Base-by-base conservation (phyloP, 2,797 vertebrate species). In the Eupleurogrammus muticus region DNA sequence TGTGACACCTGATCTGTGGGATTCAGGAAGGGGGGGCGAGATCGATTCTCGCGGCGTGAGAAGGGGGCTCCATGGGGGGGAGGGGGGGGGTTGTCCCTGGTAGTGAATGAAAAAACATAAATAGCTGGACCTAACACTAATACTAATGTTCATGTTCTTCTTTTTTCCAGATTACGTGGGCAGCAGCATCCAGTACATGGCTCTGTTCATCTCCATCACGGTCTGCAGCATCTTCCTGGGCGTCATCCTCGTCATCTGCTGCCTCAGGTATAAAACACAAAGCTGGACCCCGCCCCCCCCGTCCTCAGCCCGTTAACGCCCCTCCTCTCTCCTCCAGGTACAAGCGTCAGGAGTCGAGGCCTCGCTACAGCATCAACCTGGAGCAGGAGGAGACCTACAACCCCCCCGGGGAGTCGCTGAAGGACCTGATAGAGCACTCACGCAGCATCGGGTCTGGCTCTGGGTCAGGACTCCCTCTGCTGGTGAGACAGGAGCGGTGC, bases 391-490 rank as follows among this genome's bases (percentile, higher is more conserved):
- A 98, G 83, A 96, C 93, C 1, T 98, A 93, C 87, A 98, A 98
- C 72, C 96, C 97, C 12, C 92, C 95, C 0, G 96, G 97, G 68
- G 97, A 99, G 73, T 94, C 92, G 17, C 84, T 95, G 50, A 96
- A 96, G 82, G 97, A 99, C 87, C 87, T 99, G 32, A 97, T 99
- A 0, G 96, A 98, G 77, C 96, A 97, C 80, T 98, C 97, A 10
- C 96, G 96, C 77, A 99, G 97, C 86, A 67, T 90, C 0, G 91
- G 91, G 2, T 99, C 97, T 0, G 97, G 97, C 69, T 99, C 97
- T 5, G 97, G 97, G n/a, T 99, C 97, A 11, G 97, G 97, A 64
- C 97, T 99, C 96, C 97, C 97, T 95, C 96, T 98, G 79, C 96
- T 99, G 97, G 97, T 99, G 92, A 86, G 90, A 73, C 35, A 0